Percentiles rank a stretch among this genome's conserved stretches.
phyloP scores from a whole-genome alignment of 2,888 invertebrate species.

The Stomorhina lunata region DNA sequence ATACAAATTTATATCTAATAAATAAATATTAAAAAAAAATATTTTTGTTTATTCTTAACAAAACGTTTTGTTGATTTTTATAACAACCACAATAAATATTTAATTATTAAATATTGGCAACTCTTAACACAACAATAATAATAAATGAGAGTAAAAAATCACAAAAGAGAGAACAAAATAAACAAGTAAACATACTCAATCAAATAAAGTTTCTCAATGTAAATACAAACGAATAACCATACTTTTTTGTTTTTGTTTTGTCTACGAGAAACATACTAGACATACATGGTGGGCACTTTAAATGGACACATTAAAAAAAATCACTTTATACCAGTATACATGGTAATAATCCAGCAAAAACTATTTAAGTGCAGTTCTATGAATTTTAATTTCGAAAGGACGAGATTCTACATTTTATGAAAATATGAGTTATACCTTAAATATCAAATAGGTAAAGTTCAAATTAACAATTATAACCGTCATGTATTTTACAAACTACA shows the following conservation, averaged over 20 bases:
- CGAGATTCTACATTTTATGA: too few species aligned
- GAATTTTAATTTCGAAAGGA: too few species aligned
- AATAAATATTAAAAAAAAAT: too few species aligned
- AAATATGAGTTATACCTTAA: too few species aligned
- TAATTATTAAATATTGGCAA: neutral
- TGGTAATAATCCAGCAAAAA: slow-evolving; percentile 1
- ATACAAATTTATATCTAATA: too few species aligned
- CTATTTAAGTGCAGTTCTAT: too few species aligned
- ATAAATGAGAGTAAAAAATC: slow-evolving; percentile 18
- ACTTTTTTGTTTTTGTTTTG: slow-evolving; percentile 44
- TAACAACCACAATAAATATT: too few species aligned
- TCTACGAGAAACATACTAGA: slow-evolving; percentile 41
- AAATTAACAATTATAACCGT: neutral
- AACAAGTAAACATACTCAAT: slow-evolving; percentile 32
- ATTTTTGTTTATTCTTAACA: too few species aligned
- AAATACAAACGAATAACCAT: slow-evolving; percentile 53
- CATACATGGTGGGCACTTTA: slow-evolving; percentile 45
- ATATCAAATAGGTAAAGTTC: neutral
- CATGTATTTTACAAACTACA: slow-evolving; percentile 27
- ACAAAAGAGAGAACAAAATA: slow-evolving; percentile 27
- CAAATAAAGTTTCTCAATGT: slow-evolving; percentile 47
- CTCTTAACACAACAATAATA: slow-evolving; percentile 35
- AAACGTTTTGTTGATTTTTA: too few species aligned
- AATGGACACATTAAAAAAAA: neutral
- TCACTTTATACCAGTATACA: slow-evolving; percentile 20